A percentile compares a stretch with the other conserved stretches of the same genome.
These are phyloP conservation scores for Hymenochirus boettgeri DNA, from an alignment of 2,113 vertebrate genomes.

Conservation along the genomic window DNA sequence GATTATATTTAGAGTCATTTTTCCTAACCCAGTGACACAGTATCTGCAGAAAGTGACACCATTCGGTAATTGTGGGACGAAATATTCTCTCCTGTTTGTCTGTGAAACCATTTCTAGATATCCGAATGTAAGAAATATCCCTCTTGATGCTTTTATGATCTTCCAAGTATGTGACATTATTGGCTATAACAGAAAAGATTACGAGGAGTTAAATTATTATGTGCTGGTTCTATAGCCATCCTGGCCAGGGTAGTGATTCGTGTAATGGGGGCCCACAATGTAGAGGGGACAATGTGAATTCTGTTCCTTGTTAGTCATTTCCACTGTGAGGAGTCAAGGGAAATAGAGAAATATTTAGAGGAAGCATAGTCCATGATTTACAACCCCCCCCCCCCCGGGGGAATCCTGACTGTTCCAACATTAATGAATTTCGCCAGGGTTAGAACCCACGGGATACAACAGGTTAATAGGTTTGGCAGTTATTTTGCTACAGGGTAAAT, in stretches of 20 bases:
- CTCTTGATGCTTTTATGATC: neutral
- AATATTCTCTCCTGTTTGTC: neutral
- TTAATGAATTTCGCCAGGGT: conserved; percentile 35
- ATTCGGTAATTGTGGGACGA: neutral
- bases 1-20: neutral
- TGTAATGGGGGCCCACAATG: no score
- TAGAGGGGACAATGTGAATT: neutral
- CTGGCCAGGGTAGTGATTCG: no score
- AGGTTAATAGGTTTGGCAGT: conserved; percentile 33
- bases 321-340: conserved; percentile 12
- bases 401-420: conserved; percentile 10
- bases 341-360: conserved; percentile 41
- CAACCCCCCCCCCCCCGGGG: conserved; percentile 22
- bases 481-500: conserved; percentile 25
- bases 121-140: neutral
- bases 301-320: conserved; percentile 21
- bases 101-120: neutral
- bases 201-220: no score
- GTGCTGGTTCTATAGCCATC: no score
- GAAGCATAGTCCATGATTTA: conserved; percentile 32
- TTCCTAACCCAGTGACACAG: neutral
- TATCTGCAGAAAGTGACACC: neutral
- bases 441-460: conserved; percentile 22
- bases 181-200: neutral
- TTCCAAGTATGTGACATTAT: neutral